Percentiles rank a stretch among this genome's conserved stretches.
Evolutionary conservation across 2,113 vertebrate genomes (phyloP).

Genomic region (Phycodurus eques): DNA sequence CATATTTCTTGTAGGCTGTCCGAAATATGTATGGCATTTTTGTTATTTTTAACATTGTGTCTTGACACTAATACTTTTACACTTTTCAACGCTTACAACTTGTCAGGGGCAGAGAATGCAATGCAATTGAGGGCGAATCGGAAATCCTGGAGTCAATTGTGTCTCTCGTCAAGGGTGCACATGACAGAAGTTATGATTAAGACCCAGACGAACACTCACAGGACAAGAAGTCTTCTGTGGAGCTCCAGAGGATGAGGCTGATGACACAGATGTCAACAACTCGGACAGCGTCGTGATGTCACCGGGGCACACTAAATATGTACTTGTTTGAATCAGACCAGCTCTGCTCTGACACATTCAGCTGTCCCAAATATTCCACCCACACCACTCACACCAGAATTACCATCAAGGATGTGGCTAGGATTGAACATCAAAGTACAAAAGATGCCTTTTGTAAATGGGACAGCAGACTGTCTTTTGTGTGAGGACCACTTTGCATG

Average conservation of each 20-base stretch:
- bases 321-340: constrained; percentile 72
- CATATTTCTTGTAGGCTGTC: too few relatives aligned
- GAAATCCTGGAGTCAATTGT: neutral
- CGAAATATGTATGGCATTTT: too few relatives aligned
- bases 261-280: constrained; percentile 65
- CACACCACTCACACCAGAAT: constrained; percentile 36
- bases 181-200: constrained; percentile 43
- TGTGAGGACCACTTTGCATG: neutral
- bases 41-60: neutral
- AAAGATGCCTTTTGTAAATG: neutral
- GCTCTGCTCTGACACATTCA: constrained; percentile 64
- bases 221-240: constrained; percentile 76
- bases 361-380: constrained; percentile 53
- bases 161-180: constrained; percentile 6
- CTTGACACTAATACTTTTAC: neutral
- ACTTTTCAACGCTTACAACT: neutral
- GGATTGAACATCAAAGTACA: constrained; percentile 38
- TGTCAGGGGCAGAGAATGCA: neutral
- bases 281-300: constrained; percentile 70
- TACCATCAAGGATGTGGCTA: constrained; percentile 55
- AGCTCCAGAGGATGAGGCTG: constrained; percentile 42
- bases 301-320: constrained; percentile 60
- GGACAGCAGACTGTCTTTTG: neutral
- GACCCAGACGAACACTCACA: constrained; percentile 21
- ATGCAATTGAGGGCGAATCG: neutral